Evolutionary conservation across 2,113 vertebrate genomes (phyloP), one percentile per base, ranked within the genome.

Genomic region (Calidris pygmaea): DNA sequence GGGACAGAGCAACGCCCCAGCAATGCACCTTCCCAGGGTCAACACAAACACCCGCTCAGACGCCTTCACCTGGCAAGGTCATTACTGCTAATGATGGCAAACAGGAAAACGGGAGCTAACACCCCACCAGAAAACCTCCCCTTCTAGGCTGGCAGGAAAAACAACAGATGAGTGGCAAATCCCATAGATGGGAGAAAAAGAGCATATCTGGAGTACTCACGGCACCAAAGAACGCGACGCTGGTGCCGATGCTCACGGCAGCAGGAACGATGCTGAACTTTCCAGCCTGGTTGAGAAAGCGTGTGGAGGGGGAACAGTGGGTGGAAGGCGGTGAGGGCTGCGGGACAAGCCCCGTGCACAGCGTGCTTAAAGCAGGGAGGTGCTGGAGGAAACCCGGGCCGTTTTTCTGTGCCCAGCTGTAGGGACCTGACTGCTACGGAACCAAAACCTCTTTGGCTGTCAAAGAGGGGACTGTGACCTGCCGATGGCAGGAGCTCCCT

Each of bases 191-290:
- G 0, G 58, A 92, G 65, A 30, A 37, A 39, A 67, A 58, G 26
- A 30, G 20, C 0, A 0, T 6, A 8, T 63, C 15, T 34, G 45
- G n/a, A 56, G 71, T 96, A 98, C 98, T 98, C 92, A 98, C 98
- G 0, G 94, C 87, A 11, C 98, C 98, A 35, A 98, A 95, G 90
- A 98, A 95, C 1, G 98, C 98, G 1, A 95, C 92, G 75, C 97
- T 94, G 0, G 97, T 97, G 65, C 98, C 97, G 0, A 98, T 75
- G 62, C 96, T 98, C 76, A 98, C 87, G 0, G 93, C 95, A 5
- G 88, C 95, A 35, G 98, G 98, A n/a, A 98, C 50, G 34, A 98
- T 67, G 47, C 97, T 84, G 32, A 98, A 98, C 59, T 97, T 98
- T 81, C 98, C 97, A 85, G 98, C 98, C 98, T 98, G 85, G 37